A percentile compares a stretch with the other conserved stretches of the same genome.
These are phyloP conservation scores for Zonitis immaculata DNA, from an alignment of 2,888 invertebrate genomes.

Conservation along the genomic window DNA sequence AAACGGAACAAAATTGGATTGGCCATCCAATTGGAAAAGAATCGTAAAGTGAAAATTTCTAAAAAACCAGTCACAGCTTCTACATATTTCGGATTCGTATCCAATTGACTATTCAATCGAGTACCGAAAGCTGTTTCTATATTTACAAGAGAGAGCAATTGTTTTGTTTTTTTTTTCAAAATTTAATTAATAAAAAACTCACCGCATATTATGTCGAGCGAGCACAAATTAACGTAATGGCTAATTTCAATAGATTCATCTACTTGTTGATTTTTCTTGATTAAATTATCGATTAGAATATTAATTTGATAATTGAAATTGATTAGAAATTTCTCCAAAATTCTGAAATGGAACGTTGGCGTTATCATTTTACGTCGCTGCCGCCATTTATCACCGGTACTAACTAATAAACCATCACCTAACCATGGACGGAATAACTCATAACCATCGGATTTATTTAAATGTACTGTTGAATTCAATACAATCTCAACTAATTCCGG, in stretches of 20 bases:
- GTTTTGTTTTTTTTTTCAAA: too few species aligned
- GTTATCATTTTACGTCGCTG: conserved; percentile 36
- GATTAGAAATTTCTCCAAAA: conserved; percentile 32
- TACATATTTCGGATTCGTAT: conserved; percentile 49
- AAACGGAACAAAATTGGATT: conserved; percentile 29
- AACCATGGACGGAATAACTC: conserved; percentile 36
- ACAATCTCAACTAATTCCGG: conserved; percentile 32
- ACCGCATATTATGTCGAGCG: conserved; percentile 37
- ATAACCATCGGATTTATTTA: conserved; percentile 34
- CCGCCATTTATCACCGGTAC: conserved; percentile 36
- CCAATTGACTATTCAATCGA: conserved; percentile 46
- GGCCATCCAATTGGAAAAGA: conserved; percentile 32
- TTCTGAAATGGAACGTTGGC: conserved; percentile 37
- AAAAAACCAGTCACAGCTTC: conserved; percentile 40
- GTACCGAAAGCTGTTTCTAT: conserved; percentile 59
- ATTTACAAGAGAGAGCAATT: too few species aligned
- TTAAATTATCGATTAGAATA: conserved; percentile 27
- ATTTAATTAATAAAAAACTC: conserved; percentile 2
- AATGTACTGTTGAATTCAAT: conserved; percentile 28
- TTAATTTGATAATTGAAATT: conserved; percentile 33
- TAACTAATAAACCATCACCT: conserved; percentile 34
- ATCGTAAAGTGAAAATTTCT: conserved; percentile 31
- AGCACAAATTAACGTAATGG: conserved; percentile 28
- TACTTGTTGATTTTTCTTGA: conserved; percentile 19
- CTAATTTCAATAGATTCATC: conserved; percentile 28